These are phyloP conservation scores for Metopolophium dirhodum DNA, from an alignment of 1,140 invertebrate species.

Conservation along the genomic window DNA sequence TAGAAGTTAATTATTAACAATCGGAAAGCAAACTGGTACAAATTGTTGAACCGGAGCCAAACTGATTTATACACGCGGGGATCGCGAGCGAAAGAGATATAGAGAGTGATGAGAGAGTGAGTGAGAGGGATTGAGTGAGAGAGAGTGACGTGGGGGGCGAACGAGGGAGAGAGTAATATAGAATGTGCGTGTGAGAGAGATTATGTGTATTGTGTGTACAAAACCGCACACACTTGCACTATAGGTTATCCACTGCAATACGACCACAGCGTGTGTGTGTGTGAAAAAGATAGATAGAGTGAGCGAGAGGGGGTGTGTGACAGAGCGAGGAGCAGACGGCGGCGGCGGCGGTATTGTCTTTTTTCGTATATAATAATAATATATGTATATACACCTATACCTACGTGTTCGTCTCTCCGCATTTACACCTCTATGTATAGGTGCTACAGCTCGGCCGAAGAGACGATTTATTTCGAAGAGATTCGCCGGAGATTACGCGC, in stretches of 20 bases:
- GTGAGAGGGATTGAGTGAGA: not conserved
- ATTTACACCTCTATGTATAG: not conserved
- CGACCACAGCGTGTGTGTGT: not conserved
- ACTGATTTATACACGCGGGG: slow-evolving; percentile 35
- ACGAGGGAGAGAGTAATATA: no score
- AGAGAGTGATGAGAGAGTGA: no score
- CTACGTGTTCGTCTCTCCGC: no score
- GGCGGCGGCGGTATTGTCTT: slow-evolving; percentile 33
- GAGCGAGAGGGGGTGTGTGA: not conserved
- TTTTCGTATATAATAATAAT: not conserved
- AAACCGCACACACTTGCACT: not conserved
- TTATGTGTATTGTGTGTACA: not conserved
- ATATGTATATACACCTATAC: no score
- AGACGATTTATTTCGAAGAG: slow-evolving; percentile 48
- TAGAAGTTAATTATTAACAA: slow-evolving; percentile 48
- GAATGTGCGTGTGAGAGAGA: not conserved
- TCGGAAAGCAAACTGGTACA: slow-evolving; percentile 46
- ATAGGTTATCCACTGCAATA: not conserved
- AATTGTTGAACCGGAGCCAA: slow-evolving; percentile 53
- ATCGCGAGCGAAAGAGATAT: not conserved
- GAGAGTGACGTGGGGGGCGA: not conserved
- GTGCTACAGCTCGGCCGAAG: not conserved
- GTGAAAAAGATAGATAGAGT: not conserved
- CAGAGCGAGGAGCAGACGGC: not conserved
- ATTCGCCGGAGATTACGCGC: slow-evolving; percentile 16